Evolutionary conservation across 2,888 invertebrate genomes (phyloP), one percentile per base, ranked within the genome.

Genomic region (Eilema griseolum): DNA sequence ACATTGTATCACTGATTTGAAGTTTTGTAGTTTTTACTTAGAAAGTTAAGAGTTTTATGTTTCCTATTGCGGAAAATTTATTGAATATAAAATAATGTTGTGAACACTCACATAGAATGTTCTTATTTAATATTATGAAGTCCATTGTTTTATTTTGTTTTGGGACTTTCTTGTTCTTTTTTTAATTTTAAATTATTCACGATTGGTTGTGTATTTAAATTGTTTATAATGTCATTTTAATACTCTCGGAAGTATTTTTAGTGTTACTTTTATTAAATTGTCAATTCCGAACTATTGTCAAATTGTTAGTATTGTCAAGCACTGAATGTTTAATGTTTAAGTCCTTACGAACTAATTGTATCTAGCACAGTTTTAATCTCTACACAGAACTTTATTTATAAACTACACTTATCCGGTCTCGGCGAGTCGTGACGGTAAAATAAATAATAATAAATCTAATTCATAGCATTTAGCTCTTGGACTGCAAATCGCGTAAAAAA

Each of bases 341-440:
- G 75, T 80, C 69, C 79, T 78, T 83, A 82, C 62, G 72, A 72
- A 72, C 76, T 81, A 80, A 24, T 69, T 73, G 70, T 37, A 68
- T 61, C 74, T 79, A 79, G 67, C 72, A 82, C 83, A 75, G 41
- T 75, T 76, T 77, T 74, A 46, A 64, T 41, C 16, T 37, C 31
- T 76, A 73, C 72, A 68, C 61, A 71, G 72, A 80, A 83, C 82
- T 82, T 82, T 78, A 76, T 74, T 81, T 75, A 66, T 33, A 70
- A 69, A 77, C 76, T 81, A 83, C 83, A 83, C 75, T 73, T 74
- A 79, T 76, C 75, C 81, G 73, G 31, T 67, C 79, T 75, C 81
- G 75, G 67, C 77, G 73, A 69, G 78, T 72, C 67, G 83, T 70
- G 79, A 77, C 68, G 75, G 77, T 78, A 76, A 73, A 83, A 85